Conservation (phyloP, 35 echinoderm and acorn worm genomes). For the Diadema setosum region DNA sequence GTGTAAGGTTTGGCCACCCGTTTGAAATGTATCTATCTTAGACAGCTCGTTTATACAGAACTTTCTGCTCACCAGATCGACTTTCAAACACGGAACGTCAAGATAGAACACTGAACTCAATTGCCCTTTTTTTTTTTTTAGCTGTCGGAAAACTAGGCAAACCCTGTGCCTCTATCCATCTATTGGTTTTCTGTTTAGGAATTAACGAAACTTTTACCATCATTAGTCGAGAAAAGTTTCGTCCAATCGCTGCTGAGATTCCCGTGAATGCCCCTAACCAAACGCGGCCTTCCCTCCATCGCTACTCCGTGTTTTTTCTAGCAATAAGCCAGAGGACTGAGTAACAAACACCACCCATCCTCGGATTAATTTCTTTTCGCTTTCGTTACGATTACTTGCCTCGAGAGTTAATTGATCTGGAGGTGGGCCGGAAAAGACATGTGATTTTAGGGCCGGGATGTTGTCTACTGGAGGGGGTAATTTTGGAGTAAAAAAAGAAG, state of each 20-base stretch:
- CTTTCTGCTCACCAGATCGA: too few species aligned
- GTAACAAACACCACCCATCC: background rate
- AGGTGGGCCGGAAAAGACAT: conserved; percentile 8
- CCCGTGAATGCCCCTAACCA: background rate
- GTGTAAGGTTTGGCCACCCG: too few species aligned
- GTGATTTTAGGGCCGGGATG: background rate
- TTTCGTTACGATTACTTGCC: background rate
- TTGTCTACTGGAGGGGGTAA: too few species aligned
- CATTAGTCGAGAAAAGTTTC: background rate
- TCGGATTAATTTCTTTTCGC: background rate
- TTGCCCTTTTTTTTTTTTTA: too few species aligned
- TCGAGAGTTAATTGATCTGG: conserved; percentile 9
- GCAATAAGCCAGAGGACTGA: conserved; percentile 14
- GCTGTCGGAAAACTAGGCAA: too few species aligned
- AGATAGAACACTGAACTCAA: too few species aligned
- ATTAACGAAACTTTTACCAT: too few species aligned
- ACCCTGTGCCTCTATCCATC: too few species aligned
- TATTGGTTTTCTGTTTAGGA: too few species aligned
- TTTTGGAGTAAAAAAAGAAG: background rate
- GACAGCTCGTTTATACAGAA: too few species aligned
- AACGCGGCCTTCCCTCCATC: background rate
- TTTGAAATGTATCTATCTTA: too few species aligned
- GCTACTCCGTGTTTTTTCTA: background rate
- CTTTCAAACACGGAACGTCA: too few species aligned
- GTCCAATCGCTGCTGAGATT: background rate